phyloP scores from a whole-genome alignment of 2,888 invertebrate species.

The Agrochola lota region DNA sequence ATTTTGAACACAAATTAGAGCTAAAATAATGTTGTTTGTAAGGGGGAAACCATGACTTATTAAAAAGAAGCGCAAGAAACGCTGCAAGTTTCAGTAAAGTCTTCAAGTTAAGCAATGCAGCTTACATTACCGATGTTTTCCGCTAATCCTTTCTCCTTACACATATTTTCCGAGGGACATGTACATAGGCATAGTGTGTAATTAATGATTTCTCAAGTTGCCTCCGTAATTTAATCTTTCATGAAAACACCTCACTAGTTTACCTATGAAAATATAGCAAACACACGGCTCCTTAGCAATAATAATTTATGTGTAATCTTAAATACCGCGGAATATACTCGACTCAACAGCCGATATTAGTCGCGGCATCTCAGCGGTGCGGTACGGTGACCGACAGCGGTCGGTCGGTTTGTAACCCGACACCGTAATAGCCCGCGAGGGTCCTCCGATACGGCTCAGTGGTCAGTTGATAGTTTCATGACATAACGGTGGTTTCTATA shows the following conservation, averaged over 20 bases:
- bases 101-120: background rate
- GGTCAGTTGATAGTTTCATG: conserved; percentile 31
- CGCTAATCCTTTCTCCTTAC: background rate
- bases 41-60: background rate
- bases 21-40: background rate
- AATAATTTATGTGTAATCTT: background rate
- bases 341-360: conserved; percentile 24
- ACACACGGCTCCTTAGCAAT: background rate
- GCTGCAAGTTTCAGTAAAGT: too few relatives aligned
- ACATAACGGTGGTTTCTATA: conserved; percentile 33
- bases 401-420: conserved; percentile 49
- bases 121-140: background rate
- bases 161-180: background rate
- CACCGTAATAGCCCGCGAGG: conserved; percentile 57
- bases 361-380: conserved; percentile 16
- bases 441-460: conserved; percentile 43
- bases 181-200: background rate
- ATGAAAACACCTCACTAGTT: background rate
- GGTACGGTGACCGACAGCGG: conserved; percentile 18
- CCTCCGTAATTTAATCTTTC: background rate
- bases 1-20: background rate
- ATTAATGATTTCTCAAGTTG: too few relatives aligned
- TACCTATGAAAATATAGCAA: background rate
- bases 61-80: too few relatives aligned
- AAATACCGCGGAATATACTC: background rate